Percentiles rank a stretch among this genome's conserved stretches.
Conservation (phyloP, 1,140 invertebrate species). For the Drosophila jambulina region DNA sequence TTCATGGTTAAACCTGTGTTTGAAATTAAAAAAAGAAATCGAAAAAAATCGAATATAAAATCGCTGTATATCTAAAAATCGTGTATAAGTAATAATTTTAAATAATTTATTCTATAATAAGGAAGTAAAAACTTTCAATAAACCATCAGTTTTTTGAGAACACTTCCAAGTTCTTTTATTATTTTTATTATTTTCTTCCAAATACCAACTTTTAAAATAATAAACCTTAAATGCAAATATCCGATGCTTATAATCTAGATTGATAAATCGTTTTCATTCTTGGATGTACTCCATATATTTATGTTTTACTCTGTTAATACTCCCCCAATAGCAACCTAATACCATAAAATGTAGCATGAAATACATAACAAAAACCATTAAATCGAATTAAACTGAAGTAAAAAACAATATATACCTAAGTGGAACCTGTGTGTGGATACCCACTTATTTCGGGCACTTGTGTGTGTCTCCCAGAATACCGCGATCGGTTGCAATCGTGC, state of each 20-base stretch:
- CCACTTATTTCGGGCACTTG: constrained; percentile 34
- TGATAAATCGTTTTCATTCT: too few species aligned
- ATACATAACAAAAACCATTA: background rate
- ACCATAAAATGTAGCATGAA: too few species aligned
- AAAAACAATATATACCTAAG: background rate
- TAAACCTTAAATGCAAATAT: background rate
- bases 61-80: too few species aligned
- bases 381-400: background rate
- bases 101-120: background rate
- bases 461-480: constrained; percentile 19
- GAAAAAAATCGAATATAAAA: too few species aligned
- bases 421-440: constrained; percentile 5
- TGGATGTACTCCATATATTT: too few species aligned
- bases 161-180: background rate
- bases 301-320: background rate
- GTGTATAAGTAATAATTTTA: too few species aligned
- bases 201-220: background rate
- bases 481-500: constrained; percentile 62
- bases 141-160: background rate
- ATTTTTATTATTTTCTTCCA: background rate
- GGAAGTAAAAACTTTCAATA: background rate
- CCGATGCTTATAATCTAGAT: too few species aligned
- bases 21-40: too few species aligned
- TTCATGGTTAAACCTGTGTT: too few species aligned
- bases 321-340: background rate